A percentile compares a stretch with the other conserved stretches of the same genome.
phyloP scores from a whole-genome alignment of 2,888 invertebrate species.

The Leptinotarsa juncta region DNA sequence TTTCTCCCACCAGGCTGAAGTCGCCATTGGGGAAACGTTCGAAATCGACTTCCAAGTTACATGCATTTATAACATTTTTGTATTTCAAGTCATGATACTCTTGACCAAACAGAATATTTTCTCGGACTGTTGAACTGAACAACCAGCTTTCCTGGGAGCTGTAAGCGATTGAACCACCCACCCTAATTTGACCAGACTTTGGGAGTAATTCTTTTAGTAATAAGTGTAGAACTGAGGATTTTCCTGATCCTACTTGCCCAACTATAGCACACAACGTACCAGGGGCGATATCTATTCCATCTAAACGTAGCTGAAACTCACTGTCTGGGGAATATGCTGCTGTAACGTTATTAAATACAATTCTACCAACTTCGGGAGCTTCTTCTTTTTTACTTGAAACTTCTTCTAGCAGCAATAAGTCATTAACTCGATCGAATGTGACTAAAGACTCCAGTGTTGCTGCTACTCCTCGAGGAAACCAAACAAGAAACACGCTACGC shows the following conservation, averaged over 20 bases:
- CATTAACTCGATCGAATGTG: not conserved
- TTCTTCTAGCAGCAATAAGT: not conserved
- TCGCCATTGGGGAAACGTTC: conserved; percentile 71
- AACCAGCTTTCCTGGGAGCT: conserved; percentile 78
- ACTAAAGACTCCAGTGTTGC: not conserved
- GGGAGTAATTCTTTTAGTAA: not conserved
- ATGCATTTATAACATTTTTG: conserved; percentile 69
- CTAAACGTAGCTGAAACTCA: not conserved
- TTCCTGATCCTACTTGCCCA: conserved; percentile 2
- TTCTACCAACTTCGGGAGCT: not conserved
- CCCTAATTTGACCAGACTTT: not conserved
- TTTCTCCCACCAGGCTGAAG: conserved; percentile 73
- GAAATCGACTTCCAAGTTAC: conserved; percentile 75
- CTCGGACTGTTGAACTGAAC: conserved; percentile 71
- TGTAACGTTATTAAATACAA: not conserved
- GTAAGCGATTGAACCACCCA: conserved; percentile 63
- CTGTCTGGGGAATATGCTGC: not conserved
- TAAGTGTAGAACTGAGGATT: not conserved
- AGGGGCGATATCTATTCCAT: not conserved
- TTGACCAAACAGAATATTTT: conserved; percentile 78
- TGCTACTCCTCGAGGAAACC: not conserved
- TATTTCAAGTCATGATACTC: conserved; percentile 66
- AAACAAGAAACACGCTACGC: not conserved
- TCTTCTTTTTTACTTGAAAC: not conserved
- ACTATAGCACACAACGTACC: not conserved